Percentiles rank a stretch among this genome's conserved stretches.
Evolutionary conservation across 2,888 invertebrate species (phyloP).

Genomic region (Melanargia galathea): DNA sequence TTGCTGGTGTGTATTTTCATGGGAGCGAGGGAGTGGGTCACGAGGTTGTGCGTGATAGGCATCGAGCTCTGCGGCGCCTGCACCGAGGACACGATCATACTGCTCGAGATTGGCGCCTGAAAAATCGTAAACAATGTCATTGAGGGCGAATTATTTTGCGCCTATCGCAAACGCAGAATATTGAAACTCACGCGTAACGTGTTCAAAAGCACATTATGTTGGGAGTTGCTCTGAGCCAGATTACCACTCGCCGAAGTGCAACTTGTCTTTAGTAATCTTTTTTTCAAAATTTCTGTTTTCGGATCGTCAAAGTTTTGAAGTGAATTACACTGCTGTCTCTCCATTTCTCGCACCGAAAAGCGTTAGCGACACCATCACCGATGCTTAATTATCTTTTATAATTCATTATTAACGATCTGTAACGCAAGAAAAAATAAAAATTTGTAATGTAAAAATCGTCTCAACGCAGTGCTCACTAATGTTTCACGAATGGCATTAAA

Average conservation of each 20-base stretch:
- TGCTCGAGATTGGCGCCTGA: conserved; percentile 78
- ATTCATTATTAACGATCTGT: conserved; percentile 69
- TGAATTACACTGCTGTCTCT: conserved; percentile 76
- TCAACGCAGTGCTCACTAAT: conserved; percentile 36
- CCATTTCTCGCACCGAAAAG: conserved; percentile 72
- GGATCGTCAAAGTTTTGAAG: conserved; percentile 80
- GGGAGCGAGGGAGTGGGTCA: conserved; percentile 74
- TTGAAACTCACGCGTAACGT: conserved; percentile 72
- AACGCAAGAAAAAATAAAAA: conserved; percentile 75
- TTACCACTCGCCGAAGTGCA: conserved; percentile 59
- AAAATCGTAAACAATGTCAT: conserved; percentile 62
- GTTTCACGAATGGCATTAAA: conserved; percentile 35
- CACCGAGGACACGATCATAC: conserved; percentile 78
- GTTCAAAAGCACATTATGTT: conserved; percentile 75
- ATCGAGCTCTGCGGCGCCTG: conserved; percentile 74
- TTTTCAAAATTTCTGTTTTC: conserved; percentile 79
- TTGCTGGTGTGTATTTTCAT: conserved; percentile 72
- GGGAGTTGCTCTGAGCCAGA: conserved; percentile 62
- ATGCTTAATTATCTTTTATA: conserved; percentile 66
- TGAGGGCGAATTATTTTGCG: conserved; percentile 50
- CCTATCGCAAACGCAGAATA: conserved; percentile 42
- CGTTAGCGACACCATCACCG: conserved; percentile 68
- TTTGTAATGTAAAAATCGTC: conserved; percentile 61
- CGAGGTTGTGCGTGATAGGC: conserved; percentile 71
- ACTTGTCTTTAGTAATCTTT: conserved; percentile 74